Conservation (phyloP, 2,888 invertebrate genomes). For the Holacanthella duospinosa region DNA sequence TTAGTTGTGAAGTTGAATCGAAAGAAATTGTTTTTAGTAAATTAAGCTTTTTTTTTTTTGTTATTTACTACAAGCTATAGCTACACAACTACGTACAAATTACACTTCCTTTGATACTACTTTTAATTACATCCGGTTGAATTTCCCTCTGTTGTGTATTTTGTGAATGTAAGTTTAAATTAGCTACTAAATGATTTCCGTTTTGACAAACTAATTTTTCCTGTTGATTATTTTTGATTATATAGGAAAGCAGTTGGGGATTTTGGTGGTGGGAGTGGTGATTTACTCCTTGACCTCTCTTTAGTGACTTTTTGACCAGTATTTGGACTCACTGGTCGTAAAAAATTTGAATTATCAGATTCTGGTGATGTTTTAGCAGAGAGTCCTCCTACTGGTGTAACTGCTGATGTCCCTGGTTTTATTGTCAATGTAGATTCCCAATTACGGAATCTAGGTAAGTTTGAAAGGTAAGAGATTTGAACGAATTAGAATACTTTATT, state of each 20-base stretch:
- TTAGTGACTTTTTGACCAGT: constrained; percentile 20
- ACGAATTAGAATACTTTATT: neutral
- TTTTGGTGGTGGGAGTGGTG: constrained; percentile 17
- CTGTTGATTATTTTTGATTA: neutral
- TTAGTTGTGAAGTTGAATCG: too few species aligned
- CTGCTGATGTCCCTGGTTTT: too few species aligned
- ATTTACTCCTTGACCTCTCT: neutral
- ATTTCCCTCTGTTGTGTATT: neutral
- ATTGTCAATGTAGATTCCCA: constrained; percentile 34
- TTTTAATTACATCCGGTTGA: too few species aligned
- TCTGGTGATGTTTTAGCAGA: constrained; percentile 29
- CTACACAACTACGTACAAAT: too few species aligned
- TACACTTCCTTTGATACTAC: too few species aligned
- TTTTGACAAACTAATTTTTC: too few species aligned
- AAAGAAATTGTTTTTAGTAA: too few species aligned
- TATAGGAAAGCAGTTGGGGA: constrained; percentile 17
- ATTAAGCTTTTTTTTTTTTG: too few species aligned
- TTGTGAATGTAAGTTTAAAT: neutral
- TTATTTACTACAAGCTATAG: too few species aligned
- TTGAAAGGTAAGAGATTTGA: too few species aligned
- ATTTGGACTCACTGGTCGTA: constrained; percentile 21
- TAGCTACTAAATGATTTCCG: neutral
- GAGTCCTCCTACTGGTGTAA: constrained; percentile 14
- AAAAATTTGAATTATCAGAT: constrained; percentile 14
- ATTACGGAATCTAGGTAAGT: constrained; percentile 30